Evolutionary conservation across 1,140 invertebrate genomes (phyloP).

Genomic region (Nasonia longicornis): DNA sequence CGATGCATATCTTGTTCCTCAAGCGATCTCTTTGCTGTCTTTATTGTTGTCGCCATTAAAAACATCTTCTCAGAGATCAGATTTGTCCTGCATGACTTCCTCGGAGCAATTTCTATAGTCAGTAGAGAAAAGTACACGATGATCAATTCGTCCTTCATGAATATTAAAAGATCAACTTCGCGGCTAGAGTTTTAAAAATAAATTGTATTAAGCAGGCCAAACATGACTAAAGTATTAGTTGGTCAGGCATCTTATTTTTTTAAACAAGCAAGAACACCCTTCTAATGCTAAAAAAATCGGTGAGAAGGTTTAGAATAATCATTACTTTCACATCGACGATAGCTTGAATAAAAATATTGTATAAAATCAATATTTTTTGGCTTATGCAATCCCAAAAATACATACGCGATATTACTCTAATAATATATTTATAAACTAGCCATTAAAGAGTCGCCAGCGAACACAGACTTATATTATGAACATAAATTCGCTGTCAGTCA

Average conservation of each 20-base stretch:
- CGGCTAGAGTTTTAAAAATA: slow-evolving; percentile 27
- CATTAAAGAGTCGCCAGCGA: slow-evolving; percentile 40
- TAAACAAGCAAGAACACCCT: background rate
- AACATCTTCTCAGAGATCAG: slow-evolving; percentile 55
- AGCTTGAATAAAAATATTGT: slow-evolving; percentile 8
- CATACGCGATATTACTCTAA: background rate
- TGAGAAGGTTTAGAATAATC: background rate
- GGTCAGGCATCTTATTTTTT: background rate
- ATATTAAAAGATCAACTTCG: slow-evolving; percentile 16
- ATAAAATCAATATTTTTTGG: slow-evolving; percentile 22
- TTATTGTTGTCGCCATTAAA: slow-evolving; percentile 12
- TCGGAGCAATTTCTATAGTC: slow-evolving; percentile 62
- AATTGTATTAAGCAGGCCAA: slow-evolving; percentile 25
- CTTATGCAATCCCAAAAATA: slow-evolving; percentile 32
- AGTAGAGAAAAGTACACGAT: slow-evolving; percentile 49
- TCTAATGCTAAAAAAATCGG: background rate
- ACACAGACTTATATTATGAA: slow-evolving; percentile 46
- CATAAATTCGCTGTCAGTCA: slow-evolving; percentile 39
- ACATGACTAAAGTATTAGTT: slow-evolving; percentile 36
- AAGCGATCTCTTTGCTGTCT: background rate
- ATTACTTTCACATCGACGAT: background rate
- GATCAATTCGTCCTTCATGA: slow-evolving; percentile 39
- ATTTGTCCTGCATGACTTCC: slow-evolving; percentile 60
- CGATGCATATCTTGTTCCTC: background rate
- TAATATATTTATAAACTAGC: slow-evolving; percentile 26